These are phyloP conservation scores for Habrosyne pyritoides DNA, from an alignment of 2,888 invertebrate species.

Conservation along the genomic window DNA sequence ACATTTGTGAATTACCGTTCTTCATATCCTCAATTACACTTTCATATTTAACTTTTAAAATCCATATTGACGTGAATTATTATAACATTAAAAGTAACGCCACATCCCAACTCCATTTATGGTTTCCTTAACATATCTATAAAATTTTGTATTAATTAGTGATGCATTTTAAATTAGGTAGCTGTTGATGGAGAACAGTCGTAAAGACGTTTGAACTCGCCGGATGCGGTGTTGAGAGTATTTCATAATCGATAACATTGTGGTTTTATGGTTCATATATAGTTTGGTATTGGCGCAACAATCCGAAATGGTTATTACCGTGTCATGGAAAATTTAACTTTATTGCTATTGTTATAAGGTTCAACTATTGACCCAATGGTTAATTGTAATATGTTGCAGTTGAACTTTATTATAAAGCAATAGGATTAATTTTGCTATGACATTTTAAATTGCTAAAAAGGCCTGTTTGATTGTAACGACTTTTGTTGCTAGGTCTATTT, in stretches of 20 bases:
- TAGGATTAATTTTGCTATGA: too few species aligned
- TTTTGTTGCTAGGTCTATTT: too few species aligned
- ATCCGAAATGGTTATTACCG: too few species aligned
- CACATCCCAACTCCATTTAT: constrained; percentile 40
- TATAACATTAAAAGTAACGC: constrained; percentile 15
- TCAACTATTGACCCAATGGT: too few species aligned
- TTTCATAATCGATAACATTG: constrained; percentile 1
- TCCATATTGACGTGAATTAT: constrained; percentile 19
- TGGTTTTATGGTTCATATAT: constrained; percentile 1
- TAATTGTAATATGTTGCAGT: too few species aligned
- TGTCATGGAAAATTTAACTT: too few species aligned
- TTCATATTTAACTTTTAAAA: neutral
- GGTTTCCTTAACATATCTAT: constrained; percentile 35
- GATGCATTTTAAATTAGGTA: neutral
- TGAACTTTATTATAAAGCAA: too few species aligned
- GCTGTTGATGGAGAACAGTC: neutral
- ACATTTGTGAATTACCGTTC: neutral
- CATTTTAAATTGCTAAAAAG: too few species aligned
- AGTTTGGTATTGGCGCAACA: too few species aligned
- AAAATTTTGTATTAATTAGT: constrained; percentile 5
- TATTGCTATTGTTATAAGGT: too few species aligned
- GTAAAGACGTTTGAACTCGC: constrained; percentile 5
- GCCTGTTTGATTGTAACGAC: too few species aligned
- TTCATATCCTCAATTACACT: neutral
- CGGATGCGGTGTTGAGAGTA: neutral